Percentiles rank a stretch among this genome's conserved stretches.
phyloP scores from a whole-genome alignment of 2,113 vertebrate genomes.

The Eidolon helvum region DNA sequence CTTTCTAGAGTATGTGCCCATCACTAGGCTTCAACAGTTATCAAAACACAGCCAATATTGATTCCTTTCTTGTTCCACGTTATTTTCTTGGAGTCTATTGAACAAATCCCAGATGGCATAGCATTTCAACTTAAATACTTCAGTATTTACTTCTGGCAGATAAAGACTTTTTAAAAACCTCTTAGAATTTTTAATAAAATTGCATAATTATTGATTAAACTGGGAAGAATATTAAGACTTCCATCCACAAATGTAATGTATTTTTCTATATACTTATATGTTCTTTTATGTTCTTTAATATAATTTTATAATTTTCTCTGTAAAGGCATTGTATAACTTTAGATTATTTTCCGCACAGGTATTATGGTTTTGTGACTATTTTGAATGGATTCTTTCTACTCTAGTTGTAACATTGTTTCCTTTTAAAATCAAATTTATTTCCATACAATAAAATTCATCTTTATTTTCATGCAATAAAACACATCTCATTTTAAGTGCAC shows the following conservation, averaged over 20 bases:
- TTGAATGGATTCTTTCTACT: neutral
- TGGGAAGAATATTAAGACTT: neutral
- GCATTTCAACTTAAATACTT: neutral
- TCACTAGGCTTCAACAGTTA: neutral
- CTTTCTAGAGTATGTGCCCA: neutral
- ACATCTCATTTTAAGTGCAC: neutral
- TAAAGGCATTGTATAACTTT: neutral
- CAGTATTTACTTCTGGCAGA: neutral
- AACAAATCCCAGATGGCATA: neutral
- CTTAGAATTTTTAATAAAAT: neutral
- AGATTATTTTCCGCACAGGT: neutral
- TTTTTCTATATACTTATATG: neutral
- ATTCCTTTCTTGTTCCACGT: neutral
- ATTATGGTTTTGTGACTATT: neutral
- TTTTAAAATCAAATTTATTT: conserved; percentile 3
- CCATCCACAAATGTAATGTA: neutral
- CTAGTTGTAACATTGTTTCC: neutral
- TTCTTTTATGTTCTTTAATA: neutral
- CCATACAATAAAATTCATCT: neutral
- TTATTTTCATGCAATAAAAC: neutral
- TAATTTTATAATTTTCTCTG: neutral
- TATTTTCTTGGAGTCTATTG: neutral
- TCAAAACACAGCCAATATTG: neutral
- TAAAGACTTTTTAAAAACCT: neutral
- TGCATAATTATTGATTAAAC: neutral